Evolutionary conservation across 2,888 invertebrate species (phyloP).

Genomic region (Drosophila trichaetosa): DNA sequence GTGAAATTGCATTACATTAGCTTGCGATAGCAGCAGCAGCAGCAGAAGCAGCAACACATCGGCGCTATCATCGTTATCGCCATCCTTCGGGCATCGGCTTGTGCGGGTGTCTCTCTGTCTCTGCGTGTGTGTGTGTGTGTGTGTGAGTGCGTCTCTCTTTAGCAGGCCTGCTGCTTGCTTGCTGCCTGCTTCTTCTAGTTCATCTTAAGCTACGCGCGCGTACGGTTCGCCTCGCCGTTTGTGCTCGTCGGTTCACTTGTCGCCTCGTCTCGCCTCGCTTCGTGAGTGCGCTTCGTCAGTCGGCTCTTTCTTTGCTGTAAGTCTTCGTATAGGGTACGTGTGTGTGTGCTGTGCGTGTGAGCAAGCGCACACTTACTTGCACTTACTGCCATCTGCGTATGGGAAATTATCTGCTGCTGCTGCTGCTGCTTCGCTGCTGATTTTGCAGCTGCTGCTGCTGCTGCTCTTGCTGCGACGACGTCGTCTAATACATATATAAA

Average conservation of each 20-base stretch:
- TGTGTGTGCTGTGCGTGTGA: constrained; percentile 57
- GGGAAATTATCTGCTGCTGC: constrained; percentile 79
- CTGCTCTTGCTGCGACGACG: constrained; percentile 57
- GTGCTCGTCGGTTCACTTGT: constrained; percentile 59
- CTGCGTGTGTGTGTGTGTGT: constrained; percentile 16
- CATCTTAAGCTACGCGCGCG: constrained; percentile 82
- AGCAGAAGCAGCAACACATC: constrained; percentile 45
- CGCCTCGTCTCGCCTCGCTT: constrained; percentile 33
- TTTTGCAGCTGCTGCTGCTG: constrained; percentile 7
- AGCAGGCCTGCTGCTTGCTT: constrained; percentile 64
- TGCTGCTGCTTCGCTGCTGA: constrained; percentile 48
- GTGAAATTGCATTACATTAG: constrained; percentile 69
- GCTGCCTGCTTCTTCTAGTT: constrained; percentile 82
- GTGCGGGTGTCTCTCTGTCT: constrained; percentile 37
- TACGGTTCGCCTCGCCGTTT: constrained; percentile 72
- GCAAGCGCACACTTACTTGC: constrained; percentile 80
- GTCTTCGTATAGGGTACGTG: constrained; percentile 73
- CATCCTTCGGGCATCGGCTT: constrained; percentile 56
- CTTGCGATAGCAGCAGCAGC: constrained; percentile 45
- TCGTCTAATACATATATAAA: constrained; percentile 80
- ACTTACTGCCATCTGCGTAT: constrained; percentile 74
- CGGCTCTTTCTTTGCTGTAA: constrained; percentile 57
- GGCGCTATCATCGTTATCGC: constrained; percentile 41
- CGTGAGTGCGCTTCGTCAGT: constrained; percentile 50
- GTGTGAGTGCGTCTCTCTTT: constrained; percentile 56